Conservation (phyloP, 2,797 vertebrate genomes). For the Schizopygopsis pylzovi region DNA sequence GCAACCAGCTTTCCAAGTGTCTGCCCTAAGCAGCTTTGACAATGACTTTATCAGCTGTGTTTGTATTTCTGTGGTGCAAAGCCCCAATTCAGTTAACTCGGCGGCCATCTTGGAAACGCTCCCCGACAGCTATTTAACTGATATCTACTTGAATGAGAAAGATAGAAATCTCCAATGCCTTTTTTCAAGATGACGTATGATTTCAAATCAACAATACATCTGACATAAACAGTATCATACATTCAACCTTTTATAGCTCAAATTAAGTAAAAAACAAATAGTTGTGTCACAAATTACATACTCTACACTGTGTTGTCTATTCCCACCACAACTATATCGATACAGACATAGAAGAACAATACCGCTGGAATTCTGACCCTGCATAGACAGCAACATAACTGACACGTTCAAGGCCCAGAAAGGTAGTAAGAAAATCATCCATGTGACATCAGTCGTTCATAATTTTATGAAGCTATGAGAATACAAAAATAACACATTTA, state of each 20-base stretch:
- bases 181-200: not conserved
- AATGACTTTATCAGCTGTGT: conserved; percentile 1
- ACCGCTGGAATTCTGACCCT: not conserved
- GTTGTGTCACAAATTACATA: not conserved
- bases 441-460: too few species aligned
- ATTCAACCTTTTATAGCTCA: not conserved
- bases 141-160: not conserved
- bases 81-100: not conserved
- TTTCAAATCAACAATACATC: not conserved
- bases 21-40: not conserved
- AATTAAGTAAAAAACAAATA: not conserved
- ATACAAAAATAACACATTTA: too few species aligned
- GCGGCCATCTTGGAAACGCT: not conserved
- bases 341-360: not conserved
- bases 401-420: too few species aligned
- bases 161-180: not conserved
- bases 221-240: not conserved
- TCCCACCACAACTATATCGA: not conserved
- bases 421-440: too few species aligned
- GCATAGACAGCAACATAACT: too few species aligned
- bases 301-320: not conserved
- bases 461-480: too few species aligned
- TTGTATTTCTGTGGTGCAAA: not conserved
- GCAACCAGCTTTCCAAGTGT: conserved; percentile 5
- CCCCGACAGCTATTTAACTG: not conserved